Evolutionary conservation across 2,113 vertebrate species (phyloP), one percentile per base, ranked within the genome.

Genomic region (Osmerus eperlanus): DNA sequence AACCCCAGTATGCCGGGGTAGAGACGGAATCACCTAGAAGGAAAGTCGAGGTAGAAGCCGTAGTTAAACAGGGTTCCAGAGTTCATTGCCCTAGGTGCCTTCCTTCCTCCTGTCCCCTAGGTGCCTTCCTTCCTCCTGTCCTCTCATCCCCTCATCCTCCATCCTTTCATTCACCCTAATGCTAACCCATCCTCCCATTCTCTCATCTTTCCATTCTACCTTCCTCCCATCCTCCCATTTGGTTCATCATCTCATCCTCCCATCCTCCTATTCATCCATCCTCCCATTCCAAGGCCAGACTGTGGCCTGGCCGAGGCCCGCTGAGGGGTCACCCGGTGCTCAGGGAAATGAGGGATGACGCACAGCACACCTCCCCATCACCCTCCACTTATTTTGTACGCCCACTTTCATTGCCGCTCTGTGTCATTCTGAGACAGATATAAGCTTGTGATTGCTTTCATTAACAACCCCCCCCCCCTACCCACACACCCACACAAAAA

Each of bases 261-360:
- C 8, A 21, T 59, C 58, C 3, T 59, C 58, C 16, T 59, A 59
- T 6, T 59, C 3, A 59, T 59, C n/a, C 9, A 60, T 12, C 58
- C 58, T 12, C 9, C 23, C 58, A 19, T 47, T 25, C 9, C 15
- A 23, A 18, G 41, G 41, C 41, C 41, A 47, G 41, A 47, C 59
- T 67, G 56, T 53, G 52, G 61, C 70, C 0, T 0, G n/a, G 55
- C 7, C 29, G 67, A 78, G 55, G 67, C 52, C 32, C 9, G 36
- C 29, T 2, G 25, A 61, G 52, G 12, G 64, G n/a, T 76, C 69
- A 59, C 16, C 58, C 41, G 8, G 23, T 72, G 70, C 65, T 77
- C 71, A 67, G 68, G n/a, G n/a, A 9, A 59, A 59, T 51, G 29
- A 12, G 18, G 0, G 41, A 21, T 84, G 81, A 79, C 81, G 76